These are phyloP conservation scores for Ptyas mucosa DNA, from an alignment of 2,113 vertebrate species.

Conservation along the genomic window DNA sequence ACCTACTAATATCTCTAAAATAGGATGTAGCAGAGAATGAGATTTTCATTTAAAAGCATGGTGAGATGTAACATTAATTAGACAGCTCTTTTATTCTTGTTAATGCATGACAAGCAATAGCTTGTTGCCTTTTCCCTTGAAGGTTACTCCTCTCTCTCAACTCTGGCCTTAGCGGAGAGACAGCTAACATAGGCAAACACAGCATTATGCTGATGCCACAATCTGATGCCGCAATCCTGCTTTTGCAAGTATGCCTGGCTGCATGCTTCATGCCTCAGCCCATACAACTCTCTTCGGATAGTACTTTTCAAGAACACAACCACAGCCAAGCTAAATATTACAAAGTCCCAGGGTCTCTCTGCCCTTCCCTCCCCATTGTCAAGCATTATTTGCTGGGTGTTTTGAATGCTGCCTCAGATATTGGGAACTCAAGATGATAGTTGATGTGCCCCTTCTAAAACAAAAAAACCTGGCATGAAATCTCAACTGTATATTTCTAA, in stretches of 20 bases:
- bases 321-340: background rate
- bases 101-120: background rate
- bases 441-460: background rate
- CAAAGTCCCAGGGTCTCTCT: background rate
- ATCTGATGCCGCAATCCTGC: background rate
- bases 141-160: background rate
- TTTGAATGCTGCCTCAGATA: background rate
- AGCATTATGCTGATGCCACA: too few relatives aligned
- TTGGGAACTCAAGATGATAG: background rate
- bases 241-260: background rate
- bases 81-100: background rate
- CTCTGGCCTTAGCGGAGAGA: background rate
- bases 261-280: too few relatives aligned
- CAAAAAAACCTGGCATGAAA: too few relatives aligned
- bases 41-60: background rate
- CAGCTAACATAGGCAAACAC: too few relatives aligned
- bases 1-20: background rate
- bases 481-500: background rate
- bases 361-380: background rate
- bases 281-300: background rate
- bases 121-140: background rate
- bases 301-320: background rate
- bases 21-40: background rate
- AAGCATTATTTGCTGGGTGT: too few relatives aligned
- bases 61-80: background rate